Base-by-base conservation (phyloP, 2,113 vertebrate genomes). In the Psilopsiagon aymara region DNA sequence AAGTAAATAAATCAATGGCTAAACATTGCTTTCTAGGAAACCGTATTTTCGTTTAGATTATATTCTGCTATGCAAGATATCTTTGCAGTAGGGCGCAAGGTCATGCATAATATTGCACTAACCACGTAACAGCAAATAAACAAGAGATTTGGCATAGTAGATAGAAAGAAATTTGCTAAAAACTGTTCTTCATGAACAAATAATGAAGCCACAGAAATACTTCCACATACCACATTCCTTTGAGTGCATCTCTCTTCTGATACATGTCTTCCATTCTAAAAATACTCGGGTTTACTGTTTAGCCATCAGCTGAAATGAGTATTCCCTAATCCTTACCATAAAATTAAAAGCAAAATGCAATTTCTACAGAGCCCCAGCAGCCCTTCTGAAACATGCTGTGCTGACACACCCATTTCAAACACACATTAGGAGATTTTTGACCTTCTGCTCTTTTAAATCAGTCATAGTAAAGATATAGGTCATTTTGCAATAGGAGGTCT, bases 401-500 rank as follows among this genome's bases (percentile, higher is more conserved):
- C 52, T 75, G 64, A 67, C 73, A 86, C 10, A 35, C 21, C 19
- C 49, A 73, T 88, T 92, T 63, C 76, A 87, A 81, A 92, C 86
- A 47, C 73, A 68, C 64, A 44, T 75, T 19, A 52, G 85, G 75
- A 90, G 55, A 83, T 67, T 82, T 94, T n/a, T 74, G 62, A 92
- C 90, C 94, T 90, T 94, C 63, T 64, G 83, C 55, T 78, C 90
- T 88, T 81, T 78, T n/a, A 41, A 44, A 80, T 70, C 86, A 51
- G 69, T 19, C 77, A 64, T 80, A 86, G n/a, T 79, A 75, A 84
- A 92, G 69, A 88, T 59, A 71, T 1, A 3, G 2, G 52, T 87
- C 35, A 52, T 86, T 90, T 75, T 86, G 80, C 82, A 95, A 88
- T 2, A 86, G 68, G 33, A 86, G 29, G 12, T 73, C 49, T 90